Conservation (phyloP, 2,113 vertebrate genomes). For the Halichoerus grypus region DNA sequence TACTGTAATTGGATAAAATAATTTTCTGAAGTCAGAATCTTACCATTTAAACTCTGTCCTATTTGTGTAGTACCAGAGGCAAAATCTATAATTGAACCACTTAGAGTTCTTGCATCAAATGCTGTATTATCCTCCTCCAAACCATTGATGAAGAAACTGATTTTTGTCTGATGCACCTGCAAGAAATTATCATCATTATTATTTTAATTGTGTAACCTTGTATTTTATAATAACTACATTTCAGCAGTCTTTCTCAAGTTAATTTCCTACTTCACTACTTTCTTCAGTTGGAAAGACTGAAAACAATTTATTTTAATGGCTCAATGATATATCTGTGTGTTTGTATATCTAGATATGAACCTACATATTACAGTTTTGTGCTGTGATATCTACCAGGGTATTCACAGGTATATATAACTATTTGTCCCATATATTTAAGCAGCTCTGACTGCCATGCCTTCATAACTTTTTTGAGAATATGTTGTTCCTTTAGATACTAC, state of each 20-base stretch:
- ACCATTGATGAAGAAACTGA: constrained; percentile 94
- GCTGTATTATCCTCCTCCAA: constrained; percentile 92
- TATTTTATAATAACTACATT: background rate
- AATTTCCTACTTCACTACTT: background rate
- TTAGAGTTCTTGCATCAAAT: constrained; percentile 90
- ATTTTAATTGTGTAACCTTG: background rate
- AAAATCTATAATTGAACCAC: constrained; percentile 85
- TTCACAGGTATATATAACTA: background rate
- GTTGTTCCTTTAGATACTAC: background rate
- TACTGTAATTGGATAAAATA: background rate
- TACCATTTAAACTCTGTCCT: constrained; percentile 93
- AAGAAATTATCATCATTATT: constrained; percentile 52
- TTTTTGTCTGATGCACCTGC: constrained; percentile 91
- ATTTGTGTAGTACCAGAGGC: constrained; percentile 86
- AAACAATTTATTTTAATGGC: background rate
- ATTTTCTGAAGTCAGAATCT: constrained; percentile 59
- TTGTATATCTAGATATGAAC: background rate
- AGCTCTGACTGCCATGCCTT: background rate
- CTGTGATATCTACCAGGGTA: background rate
- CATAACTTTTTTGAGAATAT: background rate
- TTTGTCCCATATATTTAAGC: background rate
- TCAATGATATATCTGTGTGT: background rate
- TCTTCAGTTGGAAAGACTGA: background rate
- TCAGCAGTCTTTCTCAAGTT: background rate
- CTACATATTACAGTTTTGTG: background rate